phyloP scores from a whole-genome alignment of 2,797 vertebrate genomes.

The Trematomus bernacchii region DNA sequence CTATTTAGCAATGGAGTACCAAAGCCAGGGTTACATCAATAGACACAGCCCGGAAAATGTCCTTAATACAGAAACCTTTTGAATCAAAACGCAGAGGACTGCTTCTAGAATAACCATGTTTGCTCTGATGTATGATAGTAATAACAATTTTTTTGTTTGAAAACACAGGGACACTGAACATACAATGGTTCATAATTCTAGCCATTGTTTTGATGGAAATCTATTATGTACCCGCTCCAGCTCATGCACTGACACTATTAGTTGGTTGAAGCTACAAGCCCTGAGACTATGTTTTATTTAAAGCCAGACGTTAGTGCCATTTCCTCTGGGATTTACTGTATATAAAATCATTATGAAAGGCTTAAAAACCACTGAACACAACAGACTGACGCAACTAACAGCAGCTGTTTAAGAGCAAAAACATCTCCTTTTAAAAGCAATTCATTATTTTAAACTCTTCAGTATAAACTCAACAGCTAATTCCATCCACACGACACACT shows the following conservation, averaged over 20 bases:
- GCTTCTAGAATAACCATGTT: slow-evolving; percentile 16
- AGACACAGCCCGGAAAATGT: background rate
- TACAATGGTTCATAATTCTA: background rate
- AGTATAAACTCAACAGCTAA: slow-evolving; percentile 25
- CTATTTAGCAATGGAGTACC: background rate
- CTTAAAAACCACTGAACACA: slow-evolving; percentile 4
- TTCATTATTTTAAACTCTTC: slow-evolving; percentile 59
- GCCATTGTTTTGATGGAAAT: background rate
- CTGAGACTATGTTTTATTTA: slow-evolving; percentile 3
- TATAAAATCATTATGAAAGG: background rate
- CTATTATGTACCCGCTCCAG: background rate
- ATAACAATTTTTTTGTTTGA: too few species aligned
- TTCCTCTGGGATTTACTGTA: slow-evolving; percentile 26
- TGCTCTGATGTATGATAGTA: slow-evolving; percentile 32
- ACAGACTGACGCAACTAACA: slow-evolving; percentile 19
- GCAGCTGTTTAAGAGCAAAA: slow-evolving; percentile 27
- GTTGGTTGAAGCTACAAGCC: background rate
- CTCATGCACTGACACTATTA: background rate
- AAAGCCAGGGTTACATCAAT: background rate
- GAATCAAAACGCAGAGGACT: slow-evolving; percentile 13
- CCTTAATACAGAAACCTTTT: background rate
- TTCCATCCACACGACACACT: slow-evolving; percentile 29
- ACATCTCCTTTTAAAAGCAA: slow-evolving; percentile 41
- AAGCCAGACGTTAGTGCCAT: background rate
- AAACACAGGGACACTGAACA: background rate